Evolutionary conservation across 2,113 vertebrate species (phyloP).

Genomic region (Benitochromis conjunctus): DNA sequence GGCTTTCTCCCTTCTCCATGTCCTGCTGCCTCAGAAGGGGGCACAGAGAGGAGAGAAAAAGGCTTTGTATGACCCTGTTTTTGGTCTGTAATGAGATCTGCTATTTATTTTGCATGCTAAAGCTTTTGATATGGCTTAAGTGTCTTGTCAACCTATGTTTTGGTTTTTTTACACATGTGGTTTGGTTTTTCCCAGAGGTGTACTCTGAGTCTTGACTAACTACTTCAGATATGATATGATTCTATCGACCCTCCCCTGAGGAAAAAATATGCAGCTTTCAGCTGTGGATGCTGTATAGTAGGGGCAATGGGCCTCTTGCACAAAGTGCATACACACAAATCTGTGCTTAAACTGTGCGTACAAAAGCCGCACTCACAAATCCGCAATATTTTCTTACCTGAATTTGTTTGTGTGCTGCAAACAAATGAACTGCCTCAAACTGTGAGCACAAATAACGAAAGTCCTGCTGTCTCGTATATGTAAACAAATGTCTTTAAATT

Average conservation of each 20-base stretch:
- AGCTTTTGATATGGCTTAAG: conserved; percentile 27
- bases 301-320: neutral
- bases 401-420: neutral
- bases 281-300: neutral
- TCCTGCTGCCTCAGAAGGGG: conserved; percentile 26
- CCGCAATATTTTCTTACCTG: neutral
- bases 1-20: conserved; percentile 36
- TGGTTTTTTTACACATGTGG: neutral
- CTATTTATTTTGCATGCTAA: conserved; percentile 22
- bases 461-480: neutral
- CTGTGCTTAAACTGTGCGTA: neutral
- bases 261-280: neutral
- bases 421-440: neutral
- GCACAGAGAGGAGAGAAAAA: conserved; percentile 30
- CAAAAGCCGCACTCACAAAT: neutral
- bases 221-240: neutral
- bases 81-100: conserved; percentile 49
- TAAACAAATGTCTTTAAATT: neutral
- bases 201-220: neutral
- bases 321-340: neutral
- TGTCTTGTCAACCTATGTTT: neutral
- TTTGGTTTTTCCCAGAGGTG: neutral
- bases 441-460: neutral
- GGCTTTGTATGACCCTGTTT: conserved; percentile 32
- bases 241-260: neutral